Conservation (phyloP, 2,797 vertebrate species). For the Anguilla anguilla region DNA sequence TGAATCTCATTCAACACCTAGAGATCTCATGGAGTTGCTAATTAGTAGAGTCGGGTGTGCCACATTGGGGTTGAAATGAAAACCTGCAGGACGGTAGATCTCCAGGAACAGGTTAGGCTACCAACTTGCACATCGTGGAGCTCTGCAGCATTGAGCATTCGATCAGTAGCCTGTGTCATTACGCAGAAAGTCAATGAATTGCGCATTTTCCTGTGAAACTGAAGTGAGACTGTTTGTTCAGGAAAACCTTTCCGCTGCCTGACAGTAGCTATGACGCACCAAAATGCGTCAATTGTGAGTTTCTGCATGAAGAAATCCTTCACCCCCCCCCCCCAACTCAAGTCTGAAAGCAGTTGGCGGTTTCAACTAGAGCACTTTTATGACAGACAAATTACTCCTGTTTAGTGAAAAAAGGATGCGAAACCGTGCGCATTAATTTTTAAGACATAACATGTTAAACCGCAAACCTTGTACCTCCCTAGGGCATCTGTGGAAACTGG, state of each 20-base stretch:
- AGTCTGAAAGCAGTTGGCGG: not conserved
- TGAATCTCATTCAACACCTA: no score
- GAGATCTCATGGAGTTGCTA: no score
- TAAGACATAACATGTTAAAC: not conserved
- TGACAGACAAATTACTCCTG: not conserved
- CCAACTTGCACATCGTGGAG: not conserved
- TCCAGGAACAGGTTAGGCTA: no score
- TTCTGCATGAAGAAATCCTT: not conserved
- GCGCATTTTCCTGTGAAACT: not conserved
- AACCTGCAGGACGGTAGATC: no score
- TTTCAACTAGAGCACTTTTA: not conserved
- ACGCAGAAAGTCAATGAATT: slow-evolving; percentile 3
- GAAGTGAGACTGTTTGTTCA: not conserved
- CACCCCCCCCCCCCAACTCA: not conserved
- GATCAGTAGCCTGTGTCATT: not conserved
- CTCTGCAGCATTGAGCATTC: not conserved
- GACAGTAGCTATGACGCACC: not conserved
- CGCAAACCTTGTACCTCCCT: not conserved
- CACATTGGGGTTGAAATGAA: no score
- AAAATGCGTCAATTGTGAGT: not conserved
- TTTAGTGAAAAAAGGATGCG: not conserved
- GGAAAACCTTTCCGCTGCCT: not conserved
- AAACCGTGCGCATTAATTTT: not conserved
- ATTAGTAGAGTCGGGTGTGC: no score
- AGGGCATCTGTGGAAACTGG: not conserved